phyloP scores from a whole-genome alignment of 1,140 invertebrate species.

The Lasaia peninsularis region DNA sequence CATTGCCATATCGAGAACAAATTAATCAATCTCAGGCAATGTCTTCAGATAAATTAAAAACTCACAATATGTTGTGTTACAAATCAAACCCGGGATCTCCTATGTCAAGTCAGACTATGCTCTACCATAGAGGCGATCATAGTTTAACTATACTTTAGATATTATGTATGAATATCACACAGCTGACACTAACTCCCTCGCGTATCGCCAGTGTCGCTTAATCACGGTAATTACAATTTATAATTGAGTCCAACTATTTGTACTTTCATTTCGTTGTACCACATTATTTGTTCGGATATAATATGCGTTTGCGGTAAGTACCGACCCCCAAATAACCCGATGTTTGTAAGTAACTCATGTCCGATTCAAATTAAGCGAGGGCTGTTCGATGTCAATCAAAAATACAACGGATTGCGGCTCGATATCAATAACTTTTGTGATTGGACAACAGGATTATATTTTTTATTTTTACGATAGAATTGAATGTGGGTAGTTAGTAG shows the following conservation, averaged over 20 bases:
- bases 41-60: too few species aligned
- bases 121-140: too few species aligned
- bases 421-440: constrained; percentile 1
- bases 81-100: too few species aligned
- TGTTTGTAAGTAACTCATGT: constrained; percentile 11
- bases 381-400: not conserved
- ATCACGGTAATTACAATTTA: constrained; percentile 3
- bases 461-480: too few species aligned
- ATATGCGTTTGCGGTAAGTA: constrained; percentile 7
- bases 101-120: too few species aligned
- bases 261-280: constrained; percentile 6
- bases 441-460: too few species aligned
- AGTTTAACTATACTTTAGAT: too few species aligned
- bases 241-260: constrained; percentile 2
- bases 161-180: too few species aligned
- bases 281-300: constrained; percentile 1
- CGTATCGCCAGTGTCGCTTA: not conserved
- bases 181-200: not conserved
- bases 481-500: too few species aligned
- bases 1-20: too few species aligned
- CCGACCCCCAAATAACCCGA: not conserved
- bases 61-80: too few species aligned
- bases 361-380: constrained; percentile 1
- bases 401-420: not conserved
- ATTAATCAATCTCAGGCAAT: too few species aligned